phyloP scores from a whole-genome alignment of 2,888 invertebrate species.

The Eupelmus urozonus region DNA sequence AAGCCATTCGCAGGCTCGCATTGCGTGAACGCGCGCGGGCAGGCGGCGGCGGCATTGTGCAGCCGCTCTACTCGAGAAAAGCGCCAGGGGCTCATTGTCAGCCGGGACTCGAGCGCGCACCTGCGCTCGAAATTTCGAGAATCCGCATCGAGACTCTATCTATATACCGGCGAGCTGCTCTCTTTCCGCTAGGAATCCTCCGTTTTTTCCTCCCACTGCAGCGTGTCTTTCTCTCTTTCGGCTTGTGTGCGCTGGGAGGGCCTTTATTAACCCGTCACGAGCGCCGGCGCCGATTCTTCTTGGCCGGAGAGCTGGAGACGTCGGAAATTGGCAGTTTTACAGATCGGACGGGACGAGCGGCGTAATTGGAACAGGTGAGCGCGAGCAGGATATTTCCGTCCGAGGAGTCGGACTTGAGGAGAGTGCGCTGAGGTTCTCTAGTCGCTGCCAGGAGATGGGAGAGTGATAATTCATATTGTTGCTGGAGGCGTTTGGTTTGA shows the following conservation, averaged over 20 bases:
- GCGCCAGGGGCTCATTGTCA: not conserved
- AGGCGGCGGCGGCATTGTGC: not conserved
- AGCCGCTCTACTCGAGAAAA: not conserved
- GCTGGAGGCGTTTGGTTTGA: not conserved
- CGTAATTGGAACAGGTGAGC: constrained; percentile 35
- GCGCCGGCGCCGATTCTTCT: not conserved
- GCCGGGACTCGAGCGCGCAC: not conserved
- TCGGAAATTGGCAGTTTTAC: constrained; percentile 41
- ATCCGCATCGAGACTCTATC: no score
- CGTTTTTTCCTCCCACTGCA: not conserved
- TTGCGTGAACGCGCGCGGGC: not conserved
- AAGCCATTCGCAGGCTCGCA: no score
- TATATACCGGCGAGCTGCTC: no score
- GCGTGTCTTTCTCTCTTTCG: not conserved
- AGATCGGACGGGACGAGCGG: constrained; percentile 5
- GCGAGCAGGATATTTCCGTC: no score
- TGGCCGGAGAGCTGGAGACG: not conserved
- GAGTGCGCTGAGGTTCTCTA: not conserved
- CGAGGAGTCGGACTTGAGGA: no score
- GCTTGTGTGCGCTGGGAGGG: not conserved
- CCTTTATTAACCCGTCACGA: constrained; percentile 38
- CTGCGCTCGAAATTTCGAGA: constrained; percentile 2
- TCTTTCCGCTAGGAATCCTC: not conserved
- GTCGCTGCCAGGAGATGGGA: not conserved
- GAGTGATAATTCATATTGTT: not conserved